Evolutionary conservation across 2,888 invertebrate species (phyloP), one percentile per base, ranked within the genome.

Genomic region (Phaedon cochleariae): DNA sequence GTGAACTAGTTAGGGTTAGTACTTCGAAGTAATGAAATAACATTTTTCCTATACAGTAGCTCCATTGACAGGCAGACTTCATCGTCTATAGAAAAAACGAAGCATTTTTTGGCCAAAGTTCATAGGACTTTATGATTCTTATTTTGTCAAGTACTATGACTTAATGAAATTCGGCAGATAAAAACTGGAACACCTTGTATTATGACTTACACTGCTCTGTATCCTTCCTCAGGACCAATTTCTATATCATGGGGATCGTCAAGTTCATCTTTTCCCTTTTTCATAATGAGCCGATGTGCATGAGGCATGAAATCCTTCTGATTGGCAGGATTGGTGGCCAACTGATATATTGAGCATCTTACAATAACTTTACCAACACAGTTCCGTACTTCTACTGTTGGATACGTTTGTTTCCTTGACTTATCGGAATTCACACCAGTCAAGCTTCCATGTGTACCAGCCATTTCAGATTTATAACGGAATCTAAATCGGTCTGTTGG

Each of bases 401-500:
- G 94, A 79, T 88, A 92, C 2, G 89, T 89, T 81, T 90, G 91
- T 59, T 85, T 86, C 62, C 90, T 87, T 18, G 85, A 87, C 12
- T 85, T 84, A 22, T 86, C 86, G 1, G 85, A 85, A n/a, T 85
- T 87, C 62, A 86, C 86, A 0, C 92, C 93, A 15, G 89, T 86
- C 4, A 95, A 83, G 71, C 92, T 91, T 0, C 94, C 94, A 82
- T 95, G 94, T 0, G 93, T 93, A 0, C 94, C 94, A 61, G 90
- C 88, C 94, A 94, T 94, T 86, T 95, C 94, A 37, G 94, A 93
- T 79, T 90, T 91, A 78, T 95, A 95, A 1, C 94, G 87, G 79
- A 94, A 95, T 59, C 95, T 85, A 79, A 95, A 95, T 81, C 92
- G 91, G 49, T 92, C 90, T 20, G 90, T 88, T 0, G 95, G 94